A percentile compares a stretch with the other conserved stretches of the same genome.
Evolutionary conservation across 2,113 vertebrate genomes (phyloP).

Genomic region (Mobula birostris): DNA sequence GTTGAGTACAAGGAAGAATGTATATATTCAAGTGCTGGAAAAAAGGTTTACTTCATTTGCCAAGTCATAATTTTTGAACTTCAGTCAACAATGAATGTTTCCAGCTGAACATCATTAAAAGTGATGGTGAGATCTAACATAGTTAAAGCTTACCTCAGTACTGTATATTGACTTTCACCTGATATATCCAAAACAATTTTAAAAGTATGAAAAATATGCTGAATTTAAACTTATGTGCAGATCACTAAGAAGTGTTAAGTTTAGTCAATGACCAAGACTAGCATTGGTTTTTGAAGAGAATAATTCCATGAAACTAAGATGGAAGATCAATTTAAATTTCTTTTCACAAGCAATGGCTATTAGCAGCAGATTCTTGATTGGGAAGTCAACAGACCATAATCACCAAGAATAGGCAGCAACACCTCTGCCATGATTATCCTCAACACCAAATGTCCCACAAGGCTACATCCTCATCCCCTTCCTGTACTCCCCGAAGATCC

Average conservation of each 20-base stretch:
- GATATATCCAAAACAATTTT: no score
- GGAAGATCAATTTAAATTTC: not conserved
- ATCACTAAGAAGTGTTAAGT: not conserved
- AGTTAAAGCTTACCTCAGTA: no score
- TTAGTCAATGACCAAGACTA: not conserved
- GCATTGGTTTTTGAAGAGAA: not conserved
- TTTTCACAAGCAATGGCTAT: not conserved
- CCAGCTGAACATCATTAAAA: not conserved
- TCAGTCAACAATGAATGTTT: not conserved
- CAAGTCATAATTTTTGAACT: not conserved
- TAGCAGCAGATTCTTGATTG: not conserved
- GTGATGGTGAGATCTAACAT: no score
- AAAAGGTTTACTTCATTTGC: not conserved
- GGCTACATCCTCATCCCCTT: no score
- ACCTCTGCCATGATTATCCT: no score
- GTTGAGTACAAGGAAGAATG: not conserved
- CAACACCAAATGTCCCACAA: no score
- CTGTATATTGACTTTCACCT: no score
- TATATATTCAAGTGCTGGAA: not conserved
- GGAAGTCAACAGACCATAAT: no score
- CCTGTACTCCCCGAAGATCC: no score
- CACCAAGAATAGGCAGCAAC: no score
- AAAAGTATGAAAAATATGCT: no score
- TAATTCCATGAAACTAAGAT: not conserved
- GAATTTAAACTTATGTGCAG: not conserved